Base-by-base conservation (phyloP, 35 echinoderm and acorn worm species). In the Lytechinus pictus region DNA sequence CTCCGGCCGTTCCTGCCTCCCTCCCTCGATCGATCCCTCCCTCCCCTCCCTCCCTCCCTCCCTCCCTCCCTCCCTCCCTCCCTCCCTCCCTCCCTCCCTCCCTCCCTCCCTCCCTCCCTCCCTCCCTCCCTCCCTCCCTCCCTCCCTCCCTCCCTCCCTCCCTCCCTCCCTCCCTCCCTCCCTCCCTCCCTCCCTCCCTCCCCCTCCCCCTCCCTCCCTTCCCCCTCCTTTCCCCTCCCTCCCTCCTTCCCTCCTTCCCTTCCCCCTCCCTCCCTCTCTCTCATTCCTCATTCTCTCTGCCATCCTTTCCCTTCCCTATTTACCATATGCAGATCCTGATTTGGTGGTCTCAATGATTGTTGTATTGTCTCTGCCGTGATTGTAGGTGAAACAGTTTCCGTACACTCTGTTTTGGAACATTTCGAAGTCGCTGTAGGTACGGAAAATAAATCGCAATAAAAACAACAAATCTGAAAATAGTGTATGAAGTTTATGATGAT, bases 371-470 rank as follows among this genome's bases (percentile, higher is more conserved):
- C 29, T 53, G 5, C 90, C 97, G 24, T 95, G 95, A 86, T 98
- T 98, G 87, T 95, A 98, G 27, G 97, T 98, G 90, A 95, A 98
- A 87, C 97, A 98, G 66, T 98, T 98, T 2, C 97, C 97, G 60
- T 96, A 98, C 14, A 96, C 87, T 52, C 94, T 96, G 87, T 98
- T 98, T 79, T 98, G 97, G 51, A 93, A 97, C 28, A 94, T 53
- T n/a, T 79, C 11, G 86, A 98, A 98, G 54, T 98, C 96, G 9
- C 97, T 98, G 71, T 44, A 44, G 33, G 33, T 44, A 44, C 33
- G 33, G 33, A 44, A 9, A 96, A 53, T 66, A 95, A 95, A 10
- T n/a, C n/a, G n/a, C n/a, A n/a, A n/a, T n/a, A 14, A 91, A 61
- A 66, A 24, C 89, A 86, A 87, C 52, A 29, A 89, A 24, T 58